Evolutionary conservation across 2,113 vertebrate genomes (phyloP).

Genomic region (Onychostruthus taczanowskii): DNA sequence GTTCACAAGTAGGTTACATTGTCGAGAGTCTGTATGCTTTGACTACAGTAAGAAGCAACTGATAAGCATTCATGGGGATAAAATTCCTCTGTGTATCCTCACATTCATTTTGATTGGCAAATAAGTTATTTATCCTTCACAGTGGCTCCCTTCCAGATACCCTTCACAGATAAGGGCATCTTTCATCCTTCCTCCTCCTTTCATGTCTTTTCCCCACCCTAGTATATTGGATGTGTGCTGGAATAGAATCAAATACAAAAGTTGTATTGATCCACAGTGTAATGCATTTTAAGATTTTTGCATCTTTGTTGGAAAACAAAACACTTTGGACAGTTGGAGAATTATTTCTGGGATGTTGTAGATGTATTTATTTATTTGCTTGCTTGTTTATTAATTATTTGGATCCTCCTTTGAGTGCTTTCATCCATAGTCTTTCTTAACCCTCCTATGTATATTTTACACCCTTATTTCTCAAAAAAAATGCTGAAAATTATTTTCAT

Average conservation of each 20-base stretch:
- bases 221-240: neutral
- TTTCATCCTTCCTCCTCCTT: neutral
- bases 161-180: neutral
- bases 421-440: neutral
- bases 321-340: neutral
- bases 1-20: neutral
- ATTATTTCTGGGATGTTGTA: neutral
- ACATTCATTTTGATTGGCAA: neutral
- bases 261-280: neutral
- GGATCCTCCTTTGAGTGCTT: neutral
- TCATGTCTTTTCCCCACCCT: neutral
- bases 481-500: neutral
- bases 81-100: neutral
- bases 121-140: neutral
- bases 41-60: neutral
- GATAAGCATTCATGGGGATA: neutral
- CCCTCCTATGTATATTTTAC: neutral
- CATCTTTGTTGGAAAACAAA: neutral
- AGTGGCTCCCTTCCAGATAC: neutral
- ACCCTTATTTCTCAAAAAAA: neutral
- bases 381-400: neutral
- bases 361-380: neutral
- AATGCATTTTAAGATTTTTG: neutral
- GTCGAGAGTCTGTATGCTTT: neutral
- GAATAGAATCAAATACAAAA: neutral